These are phyloP conservation scores for Tretioscincus oriximinensis DNA, from an alignment of 2,113 vertebrate genomes.

Conservation along the genomic window DNA sequence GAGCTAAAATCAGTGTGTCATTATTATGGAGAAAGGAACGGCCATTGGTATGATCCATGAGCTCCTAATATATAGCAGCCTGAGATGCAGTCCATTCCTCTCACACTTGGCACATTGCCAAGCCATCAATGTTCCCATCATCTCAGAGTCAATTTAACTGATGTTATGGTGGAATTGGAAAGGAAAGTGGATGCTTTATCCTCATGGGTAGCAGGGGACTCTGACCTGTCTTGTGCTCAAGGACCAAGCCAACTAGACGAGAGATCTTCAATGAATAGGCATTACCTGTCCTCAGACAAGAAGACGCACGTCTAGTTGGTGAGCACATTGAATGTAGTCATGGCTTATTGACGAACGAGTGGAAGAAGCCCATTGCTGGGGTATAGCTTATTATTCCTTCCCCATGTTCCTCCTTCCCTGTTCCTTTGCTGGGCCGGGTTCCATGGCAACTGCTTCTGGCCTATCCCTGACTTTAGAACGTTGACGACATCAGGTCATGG, in stretches of 20 bases:
- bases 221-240: background rate
- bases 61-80: background rate
- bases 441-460: no score
- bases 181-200: background rate
- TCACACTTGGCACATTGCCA: background rate
- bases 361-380: no score
- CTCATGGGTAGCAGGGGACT: background rate
- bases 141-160: slow-evolving; percentile 2
- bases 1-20: slow-evolving; percentile 13
- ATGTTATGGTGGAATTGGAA: background rate
- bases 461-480: no score
- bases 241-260: background rate
- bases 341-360: no score
- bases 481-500: no score
- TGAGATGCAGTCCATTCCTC: background rate
- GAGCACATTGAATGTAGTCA: no score
- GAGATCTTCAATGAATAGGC: background rate
- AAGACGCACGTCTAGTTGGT: background rate
- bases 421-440: no score
- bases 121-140: background rate
- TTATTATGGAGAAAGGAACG: slow-evolving; percentile 22
- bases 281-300: background rate
- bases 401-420: no score
- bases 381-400: no score
- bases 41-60: background rate